Evolutionary conservation across 2,888 invertebrate genomes (phyloP).

Genomic region (Mythimna ferrago): DNA sequence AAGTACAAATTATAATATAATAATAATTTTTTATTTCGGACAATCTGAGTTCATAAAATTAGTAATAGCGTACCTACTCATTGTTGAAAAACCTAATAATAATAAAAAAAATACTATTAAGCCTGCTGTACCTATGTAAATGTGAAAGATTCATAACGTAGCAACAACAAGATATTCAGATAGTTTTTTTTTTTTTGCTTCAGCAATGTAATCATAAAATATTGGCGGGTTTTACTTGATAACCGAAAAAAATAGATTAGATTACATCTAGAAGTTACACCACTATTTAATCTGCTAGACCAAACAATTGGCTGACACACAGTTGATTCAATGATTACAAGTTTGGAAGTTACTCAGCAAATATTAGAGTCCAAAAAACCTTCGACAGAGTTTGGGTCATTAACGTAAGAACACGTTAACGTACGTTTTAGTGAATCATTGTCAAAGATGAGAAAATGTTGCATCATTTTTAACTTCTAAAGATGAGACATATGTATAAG

Average conservation of each 20-base stretch:
- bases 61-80: too few species aligned
- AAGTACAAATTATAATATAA: too few species aligned
- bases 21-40: too few species aligned
- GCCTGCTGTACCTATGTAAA: too few species aligned
- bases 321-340: constrained; percentile 11
- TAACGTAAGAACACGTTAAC: background rate
- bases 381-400: background rate
- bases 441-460: background rate
- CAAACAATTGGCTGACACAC: constrained; percentile 12
- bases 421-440: constrained; percentile 1
- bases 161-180: background rate
- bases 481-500: too few species aligned
- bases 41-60: too few species aligned
- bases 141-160: background rate
- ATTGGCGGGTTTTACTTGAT: background rate
- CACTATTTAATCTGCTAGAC: background rate
- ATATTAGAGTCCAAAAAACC: constrained; percentile 2
- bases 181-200: too few species aligned
- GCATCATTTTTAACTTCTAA: background rate
- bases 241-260: background rate
- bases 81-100: too few species aligned
- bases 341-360: constrained; percentile 18
- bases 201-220: background rate
- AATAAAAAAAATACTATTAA: too few species aligned
- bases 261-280: background rate